phyloP scores from a whole-genome alignment of 2,797 vertebrate species.

The Clarias pachynema region DNA sequence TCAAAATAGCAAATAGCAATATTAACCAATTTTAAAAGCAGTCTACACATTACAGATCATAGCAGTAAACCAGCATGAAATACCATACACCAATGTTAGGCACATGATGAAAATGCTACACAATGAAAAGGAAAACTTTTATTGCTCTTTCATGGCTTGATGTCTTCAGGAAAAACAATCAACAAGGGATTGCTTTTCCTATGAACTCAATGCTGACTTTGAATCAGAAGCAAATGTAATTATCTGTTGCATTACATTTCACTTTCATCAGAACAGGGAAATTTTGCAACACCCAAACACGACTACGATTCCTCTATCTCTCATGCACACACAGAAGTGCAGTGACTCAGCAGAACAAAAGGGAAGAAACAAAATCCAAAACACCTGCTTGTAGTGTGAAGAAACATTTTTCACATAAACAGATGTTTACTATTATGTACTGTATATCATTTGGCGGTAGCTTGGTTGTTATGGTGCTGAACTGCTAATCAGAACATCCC shows the following conservation, averaged over 20 bases:
- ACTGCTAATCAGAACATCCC: too few relatives aligned
- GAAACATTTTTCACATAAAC: background rate
- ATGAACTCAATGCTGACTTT: background rate
- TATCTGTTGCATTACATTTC: background rate
- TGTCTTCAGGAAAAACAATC: background rate
- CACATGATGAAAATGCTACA: background rate
- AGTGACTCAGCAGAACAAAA: background rate
- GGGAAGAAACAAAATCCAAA: background rate
- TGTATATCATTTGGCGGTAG: background rate
- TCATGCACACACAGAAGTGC: background rate
- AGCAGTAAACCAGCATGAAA: background rate
- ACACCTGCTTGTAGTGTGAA: background rate
- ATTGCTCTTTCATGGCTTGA: background rate
- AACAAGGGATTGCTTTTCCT: background rate
- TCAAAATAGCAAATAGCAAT: background rate
- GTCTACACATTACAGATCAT: background rate
- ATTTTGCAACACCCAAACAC: background rate
- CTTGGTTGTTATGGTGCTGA: too few relatives aligned
- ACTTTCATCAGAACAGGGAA: background rate
- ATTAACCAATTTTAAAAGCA: background rate
- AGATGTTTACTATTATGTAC: background rate
- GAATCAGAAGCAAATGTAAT: background rate
- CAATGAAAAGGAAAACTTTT: background rate
- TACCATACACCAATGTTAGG: background rate
- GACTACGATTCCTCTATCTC: background rate